These are phyloP conservation scores for Eupithecia dodoneata DNA, from an alignment of 2,888 invertebrate genomes.

Conservation along the genomic window DNA sequence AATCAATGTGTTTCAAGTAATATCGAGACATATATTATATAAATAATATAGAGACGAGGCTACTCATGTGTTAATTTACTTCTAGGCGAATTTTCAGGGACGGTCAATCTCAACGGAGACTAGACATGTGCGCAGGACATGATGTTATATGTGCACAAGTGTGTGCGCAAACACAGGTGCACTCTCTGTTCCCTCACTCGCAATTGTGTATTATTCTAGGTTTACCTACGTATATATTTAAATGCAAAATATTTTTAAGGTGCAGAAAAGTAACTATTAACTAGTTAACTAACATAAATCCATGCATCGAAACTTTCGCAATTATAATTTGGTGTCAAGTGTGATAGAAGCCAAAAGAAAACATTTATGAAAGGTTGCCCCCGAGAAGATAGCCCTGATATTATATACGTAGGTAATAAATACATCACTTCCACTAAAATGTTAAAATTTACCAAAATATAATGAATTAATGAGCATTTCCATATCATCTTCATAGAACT, in stretches of 20 bases:
- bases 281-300: not conserved
- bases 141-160: too few relatives aligned
- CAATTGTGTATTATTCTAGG: not conserved
- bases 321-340: too few relatives aligned
- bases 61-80: not conserved
- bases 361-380: not conserved
- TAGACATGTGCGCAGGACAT: too few relatives aligned
- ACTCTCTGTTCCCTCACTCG: too few relatives aligned
- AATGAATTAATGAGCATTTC: not conserved
- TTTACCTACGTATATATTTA: not conserved
- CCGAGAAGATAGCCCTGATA: not conserved
- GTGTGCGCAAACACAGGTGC: too few relatives aligned
- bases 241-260: too few relatives aligned
- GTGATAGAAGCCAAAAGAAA: not conserved
- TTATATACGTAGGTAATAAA: too few relatives aligned
- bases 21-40: too few relatives aligned
- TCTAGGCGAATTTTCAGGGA: not conserved
- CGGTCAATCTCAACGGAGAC: too few relatives aligned
- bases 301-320: not conserved
- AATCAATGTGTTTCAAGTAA: not conserved
- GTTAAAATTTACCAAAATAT: not conserved
- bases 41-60: not conserved
- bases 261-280: too few relatives aligned
- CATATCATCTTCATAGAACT: conserved; percentile 14
- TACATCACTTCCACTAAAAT: not conserved